phyloP scores from a whole-genome alignment of 2,113 vertebrate genomes.

The Aptenodytes patagonicus region DNA sequence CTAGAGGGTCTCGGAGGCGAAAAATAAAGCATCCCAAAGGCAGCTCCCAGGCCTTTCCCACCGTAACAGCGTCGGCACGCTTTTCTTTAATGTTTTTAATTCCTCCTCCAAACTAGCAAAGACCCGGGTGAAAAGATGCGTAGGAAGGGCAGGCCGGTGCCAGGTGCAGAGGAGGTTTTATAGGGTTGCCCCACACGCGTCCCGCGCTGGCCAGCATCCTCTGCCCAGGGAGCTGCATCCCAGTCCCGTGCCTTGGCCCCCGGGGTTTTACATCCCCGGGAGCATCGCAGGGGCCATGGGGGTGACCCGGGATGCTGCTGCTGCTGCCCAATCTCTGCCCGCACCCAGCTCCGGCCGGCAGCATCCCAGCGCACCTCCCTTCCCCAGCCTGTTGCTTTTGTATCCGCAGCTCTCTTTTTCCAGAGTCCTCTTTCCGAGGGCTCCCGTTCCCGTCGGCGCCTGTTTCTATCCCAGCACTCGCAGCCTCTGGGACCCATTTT shows the following conservation, averaged over 20 bases:
- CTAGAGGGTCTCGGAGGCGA: background rate
- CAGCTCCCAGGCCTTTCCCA: background rate
- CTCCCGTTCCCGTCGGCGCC: background rate
- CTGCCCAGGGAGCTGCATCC: background rate
- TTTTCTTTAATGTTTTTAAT: background rate
- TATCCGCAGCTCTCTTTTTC: no score
- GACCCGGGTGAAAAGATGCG: background rate
- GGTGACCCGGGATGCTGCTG: background rate
- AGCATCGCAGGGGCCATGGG: rapidly evolving
- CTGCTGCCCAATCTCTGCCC: background rate
- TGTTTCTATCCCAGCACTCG: background rate
- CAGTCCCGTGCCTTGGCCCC: background rate
- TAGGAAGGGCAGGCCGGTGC: background rate
- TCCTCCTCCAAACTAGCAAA: background rate
- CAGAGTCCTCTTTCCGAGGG: background rate
- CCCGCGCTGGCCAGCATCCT: background rate
- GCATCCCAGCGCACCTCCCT: background rate
- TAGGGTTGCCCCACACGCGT: background rate
- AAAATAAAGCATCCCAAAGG: no score
- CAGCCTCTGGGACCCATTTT: background rate
- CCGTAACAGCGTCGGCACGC: no score
- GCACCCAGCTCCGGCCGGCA: background rate
- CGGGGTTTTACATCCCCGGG: no score
- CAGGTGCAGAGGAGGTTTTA: no score
- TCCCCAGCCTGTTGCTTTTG: background rate